phyloP scores from a whole-genome alignment of 2,888 invertebrate species.

The Parascotia fuliginaria region DNA sequence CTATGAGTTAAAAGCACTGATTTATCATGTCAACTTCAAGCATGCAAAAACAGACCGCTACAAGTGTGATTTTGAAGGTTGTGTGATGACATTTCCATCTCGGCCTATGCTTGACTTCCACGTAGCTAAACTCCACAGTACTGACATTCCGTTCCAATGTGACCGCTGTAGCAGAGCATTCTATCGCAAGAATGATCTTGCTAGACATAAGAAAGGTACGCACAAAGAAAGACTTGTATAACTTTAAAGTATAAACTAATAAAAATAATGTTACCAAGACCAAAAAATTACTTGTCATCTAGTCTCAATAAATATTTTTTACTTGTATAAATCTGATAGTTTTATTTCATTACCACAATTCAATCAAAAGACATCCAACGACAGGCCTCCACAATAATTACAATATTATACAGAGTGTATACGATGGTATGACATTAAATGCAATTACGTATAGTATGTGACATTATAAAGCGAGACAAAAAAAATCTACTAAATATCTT shows the following conservation, averaged over 20 bases:
- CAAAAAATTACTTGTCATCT: constrained; percentile 14
- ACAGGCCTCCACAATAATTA: too few relatives aligned
- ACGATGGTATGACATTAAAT: too few relatives aligned
- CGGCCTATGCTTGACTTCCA: constrained; percentile 72
- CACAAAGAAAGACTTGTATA: constrained; percentile 65
- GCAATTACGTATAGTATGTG: too few relatives aligned
- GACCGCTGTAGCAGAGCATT: constrained; percentile 71
- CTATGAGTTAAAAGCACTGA: constrained; percentile 62
- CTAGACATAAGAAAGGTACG: constrained; percentile 70
- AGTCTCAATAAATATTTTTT: constrained; percentile 4
- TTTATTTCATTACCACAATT: neutral
- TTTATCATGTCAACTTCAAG: constrained; percentile 70
- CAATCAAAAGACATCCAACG: too few relatives aligned
- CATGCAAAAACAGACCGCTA: constrained; percentile 68
- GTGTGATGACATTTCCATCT: constrained; percentile 65
- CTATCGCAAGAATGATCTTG: constrained; percentile 75
- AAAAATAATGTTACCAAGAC: too few relatives aligned
- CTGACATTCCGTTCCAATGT: constrained; percentile 67
- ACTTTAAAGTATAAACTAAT: too few relatives aligned
- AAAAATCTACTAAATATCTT: too few relatives aligned
- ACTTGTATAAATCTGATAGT: neutral
- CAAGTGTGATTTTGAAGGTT: constrained; percentile 65
- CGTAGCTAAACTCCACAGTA: constrained; percentile 66
- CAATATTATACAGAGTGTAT: too few relatives aligned
- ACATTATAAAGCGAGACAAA: too few relatives aligned